Evolutionary conservation across 2,113 vertebrate species (phyloP).

Genomic region (Macrotus californicus): DNA sequence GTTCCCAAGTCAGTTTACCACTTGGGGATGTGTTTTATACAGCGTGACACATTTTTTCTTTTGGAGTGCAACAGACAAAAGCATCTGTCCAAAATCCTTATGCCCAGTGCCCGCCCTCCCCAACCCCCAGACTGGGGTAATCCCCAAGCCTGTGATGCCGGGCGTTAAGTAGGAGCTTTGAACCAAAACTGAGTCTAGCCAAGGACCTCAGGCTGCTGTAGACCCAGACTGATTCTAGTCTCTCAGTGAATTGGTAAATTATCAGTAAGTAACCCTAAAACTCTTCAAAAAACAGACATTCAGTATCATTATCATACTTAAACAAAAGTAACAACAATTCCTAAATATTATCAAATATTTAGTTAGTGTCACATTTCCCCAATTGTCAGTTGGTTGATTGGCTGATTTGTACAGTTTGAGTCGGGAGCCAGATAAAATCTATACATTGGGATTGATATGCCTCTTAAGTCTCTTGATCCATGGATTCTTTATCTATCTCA

Average conservation of each 20-base stretch:
- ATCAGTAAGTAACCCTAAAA: neutral
- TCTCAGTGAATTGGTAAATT: neutral
- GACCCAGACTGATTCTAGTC: neutral
- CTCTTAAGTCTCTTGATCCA: neutral
- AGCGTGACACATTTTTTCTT: slow-evolving; percentile 1
- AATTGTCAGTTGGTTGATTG: neutral
- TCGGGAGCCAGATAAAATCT: neutral
- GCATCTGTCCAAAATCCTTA: neutral
- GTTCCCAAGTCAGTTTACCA: neutral
- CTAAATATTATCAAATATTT: neutral
- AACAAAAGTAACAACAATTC: neutral
- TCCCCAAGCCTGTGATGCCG: neutral
- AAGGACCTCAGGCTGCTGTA: neutral
- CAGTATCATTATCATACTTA: neutral
- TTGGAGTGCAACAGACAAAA: neutral
- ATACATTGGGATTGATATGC: neutral
- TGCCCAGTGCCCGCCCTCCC: neutral
- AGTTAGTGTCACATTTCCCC: neutral
- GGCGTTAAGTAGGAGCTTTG: neutral
- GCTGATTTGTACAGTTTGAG: slow-evolving; percentile 1
- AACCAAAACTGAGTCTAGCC: neutral
- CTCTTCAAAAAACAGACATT: neutral
- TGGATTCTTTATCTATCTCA: neutral
- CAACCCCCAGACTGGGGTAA: neutral
- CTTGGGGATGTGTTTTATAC: slow-evolving; percentile 23